Evolutionary conservation across 2,888 invertebrate genomes (phyloP), one percentile per base, ranked within the genome.

Genomic region (Cataglyphis livida): DNA sequence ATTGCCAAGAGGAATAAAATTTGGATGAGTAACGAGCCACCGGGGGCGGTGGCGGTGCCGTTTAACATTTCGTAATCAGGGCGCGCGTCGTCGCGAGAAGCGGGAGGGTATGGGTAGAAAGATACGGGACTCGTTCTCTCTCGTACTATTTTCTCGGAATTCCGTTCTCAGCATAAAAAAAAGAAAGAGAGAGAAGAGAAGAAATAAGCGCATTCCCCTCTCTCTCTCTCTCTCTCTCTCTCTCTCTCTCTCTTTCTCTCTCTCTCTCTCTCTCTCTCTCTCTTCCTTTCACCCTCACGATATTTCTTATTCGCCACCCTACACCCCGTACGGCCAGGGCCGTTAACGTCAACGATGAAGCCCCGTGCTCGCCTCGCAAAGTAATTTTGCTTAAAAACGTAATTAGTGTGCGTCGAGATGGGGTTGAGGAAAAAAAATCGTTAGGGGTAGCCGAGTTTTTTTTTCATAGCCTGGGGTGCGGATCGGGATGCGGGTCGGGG

Each of bases 311-410:
- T 86, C 81, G 61, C 70, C 74, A 76, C 83, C 84, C 85, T 73
- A 32, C 54, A 41, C 57, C 70, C 38, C 73, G 44, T n/a, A 51
- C 51, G 21, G 65, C n/a, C 79, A 64, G 81, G 78, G 84, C 75
- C 85, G 86, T 85, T 75, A 71, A 82, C 59, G 76, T 90, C 82
- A 41, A 71, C 82, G 84, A 41, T 65, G 81, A 66, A 82, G 48
- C 70, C 57, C 85, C 51, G 79, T 79, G 71, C 74, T 78, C 86
- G 91, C 88, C 91, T 90, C 90, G 90, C 92, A 91, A 75, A 93
- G 93, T 93, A 93, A 93, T 93, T 94, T 93, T 93, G 94, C 93
- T 93, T 93, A 93, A 93, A 93, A 93, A 93, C 93, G 93, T 93
- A 93, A 94, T 94, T 93, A 94, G 93, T 92, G 92, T 92, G 93